phyloP scores from a whole-genome alignment of 2,113 vertebrate genomes.

The Psittacula cyanocephala region DNA sequence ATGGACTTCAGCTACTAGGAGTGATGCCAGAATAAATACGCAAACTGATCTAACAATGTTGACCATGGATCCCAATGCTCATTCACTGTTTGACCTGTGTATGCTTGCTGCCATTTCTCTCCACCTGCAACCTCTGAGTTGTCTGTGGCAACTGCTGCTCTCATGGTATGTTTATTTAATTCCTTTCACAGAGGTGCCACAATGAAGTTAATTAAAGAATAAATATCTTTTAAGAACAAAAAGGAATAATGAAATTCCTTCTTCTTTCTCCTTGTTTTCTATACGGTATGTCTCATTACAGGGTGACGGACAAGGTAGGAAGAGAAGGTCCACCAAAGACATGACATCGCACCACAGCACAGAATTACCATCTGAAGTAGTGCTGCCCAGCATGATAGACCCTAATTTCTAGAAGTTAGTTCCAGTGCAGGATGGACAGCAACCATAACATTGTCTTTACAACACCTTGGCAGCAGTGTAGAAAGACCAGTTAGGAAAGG shows the following conservation, averaged over 20 bases:
- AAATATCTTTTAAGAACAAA: background rate
- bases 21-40: background rate
- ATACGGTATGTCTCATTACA: background rate
- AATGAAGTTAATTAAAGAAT: background rate
- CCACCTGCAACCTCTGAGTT: background rate
- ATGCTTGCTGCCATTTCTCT: background rate
- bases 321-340: background rate
- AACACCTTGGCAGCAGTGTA: background rate
- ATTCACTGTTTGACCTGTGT: background rate
- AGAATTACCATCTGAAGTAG: background rate
- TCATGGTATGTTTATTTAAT: background rate
- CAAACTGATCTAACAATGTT: background rate
- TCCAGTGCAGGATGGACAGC: background rate
- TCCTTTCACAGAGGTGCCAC: background rate
- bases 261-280: background rate
- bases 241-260: background rate
- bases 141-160: background rate
- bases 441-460: background rate
- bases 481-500: background rate
- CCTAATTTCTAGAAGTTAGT: background rate
- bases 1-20: background rate
- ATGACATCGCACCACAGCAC: background rate
- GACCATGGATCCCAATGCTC: background rate
- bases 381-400: rapidly evolving
- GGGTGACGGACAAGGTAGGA: background rate